These are phyloP conservation scores for Hippocampus comes DNA, from an alignment of 2,113 vertebrate species.

Conservation along the genomic window DNA sequence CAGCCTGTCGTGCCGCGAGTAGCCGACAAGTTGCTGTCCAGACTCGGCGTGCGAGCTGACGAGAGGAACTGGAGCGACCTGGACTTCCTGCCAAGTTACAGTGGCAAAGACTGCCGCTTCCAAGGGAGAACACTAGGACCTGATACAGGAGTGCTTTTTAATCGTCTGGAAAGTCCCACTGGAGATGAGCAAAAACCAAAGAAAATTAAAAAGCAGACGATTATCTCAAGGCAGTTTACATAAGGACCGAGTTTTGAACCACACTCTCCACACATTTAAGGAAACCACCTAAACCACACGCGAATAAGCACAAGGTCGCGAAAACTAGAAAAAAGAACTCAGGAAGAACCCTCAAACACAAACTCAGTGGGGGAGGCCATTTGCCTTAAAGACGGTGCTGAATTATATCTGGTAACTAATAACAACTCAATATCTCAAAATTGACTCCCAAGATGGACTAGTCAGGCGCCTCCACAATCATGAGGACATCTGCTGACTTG, in stretches of 20 bases:
- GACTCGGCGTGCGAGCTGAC: conserved; percentile 73
- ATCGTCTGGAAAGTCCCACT: conserved; percentile 70
- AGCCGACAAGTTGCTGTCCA: conserved; percentile 80
- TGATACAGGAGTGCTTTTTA: conserved; percentile 83
- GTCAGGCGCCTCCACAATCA: no score
- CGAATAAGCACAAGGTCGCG: no score
- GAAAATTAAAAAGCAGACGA: conserved; percentile 42
- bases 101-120: conserved; percentile 73
- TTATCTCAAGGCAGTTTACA: neutral
- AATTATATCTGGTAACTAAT: no score
- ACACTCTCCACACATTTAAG: neutral
- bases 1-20: conserved; percentile 82
- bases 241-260: neutral
- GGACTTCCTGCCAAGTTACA: conserved; percentile 74
- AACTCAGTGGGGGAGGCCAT: no score
- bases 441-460: no score
- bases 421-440: no score
- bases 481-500: no score
- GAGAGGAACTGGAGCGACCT: conserved; percentile 75
- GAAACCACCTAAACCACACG: no score
- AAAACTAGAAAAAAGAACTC: no score
- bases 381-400: no score
- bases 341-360: no score
- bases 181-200: conserved; percentile 34
- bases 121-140: conserved; percentile 82